Percentiles rank a stretch among this genome's conserved stretches.
phyloP scores from a whole-genome alignment of 1,140 invertebrate species.

The Diorhabda carinulata region DNA sequence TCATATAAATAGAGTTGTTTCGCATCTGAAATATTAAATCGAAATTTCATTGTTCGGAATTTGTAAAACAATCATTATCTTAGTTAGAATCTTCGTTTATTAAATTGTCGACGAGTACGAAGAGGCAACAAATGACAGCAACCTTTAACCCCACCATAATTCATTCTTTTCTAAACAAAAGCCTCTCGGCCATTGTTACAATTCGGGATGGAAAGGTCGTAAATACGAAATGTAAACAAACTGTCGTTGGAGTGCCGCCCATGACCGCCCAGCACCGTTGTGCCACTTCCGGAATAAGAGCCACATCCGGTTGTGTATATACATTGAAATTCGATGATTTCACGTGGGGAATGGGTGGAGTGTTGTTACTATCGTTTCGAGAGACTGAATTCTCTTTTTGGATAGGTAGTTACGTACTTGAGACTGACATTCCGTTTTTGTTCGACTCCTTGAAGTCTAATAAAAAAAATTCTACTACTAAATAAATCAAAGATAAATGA shows the following conservation, averaged over 20 bases:
- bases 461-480: too few species aligned
- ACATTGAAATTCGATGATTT: constrained; percentile 1
- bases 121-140: constrained; percentile 4
- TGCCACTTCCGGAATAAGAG: constrained; percentile 15
- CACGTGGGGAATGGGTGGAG: constrained; percentile 13
- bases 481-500: too few species aligned
- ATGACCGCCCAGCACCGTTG: constrained; percentile 11
- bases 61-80: background rate
- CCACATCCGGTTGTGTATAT: constrained; percentile 6
- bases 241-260: constrained; percentile 8
- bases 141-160: constrained; percentile 11
- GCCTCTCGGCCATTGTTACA: constrained; percentile 7
- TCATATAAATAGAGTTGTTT: too few species aligned
- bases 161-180: constrained; percentile 7
- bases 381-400: background rate
- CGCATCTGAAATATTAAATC: too few species aligned
- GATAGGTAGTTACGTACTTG: background rate
- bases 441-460: too few species aligned
- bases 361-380: constrained; percentile 7
- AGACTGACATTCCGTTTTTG: background rate
- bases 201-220: constrained; percentile 4
- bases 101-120: background rate
- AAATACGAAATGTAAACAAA: constrained; percentile 12
- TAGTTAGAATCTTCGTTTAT: background rate
- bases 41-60: background rate